Evolutionary conservation across 2,113 vertebrate species (phyloP), one percentile per base, ranked within the genome.

Genomic region (Caloenas nicobarica): DNA sequence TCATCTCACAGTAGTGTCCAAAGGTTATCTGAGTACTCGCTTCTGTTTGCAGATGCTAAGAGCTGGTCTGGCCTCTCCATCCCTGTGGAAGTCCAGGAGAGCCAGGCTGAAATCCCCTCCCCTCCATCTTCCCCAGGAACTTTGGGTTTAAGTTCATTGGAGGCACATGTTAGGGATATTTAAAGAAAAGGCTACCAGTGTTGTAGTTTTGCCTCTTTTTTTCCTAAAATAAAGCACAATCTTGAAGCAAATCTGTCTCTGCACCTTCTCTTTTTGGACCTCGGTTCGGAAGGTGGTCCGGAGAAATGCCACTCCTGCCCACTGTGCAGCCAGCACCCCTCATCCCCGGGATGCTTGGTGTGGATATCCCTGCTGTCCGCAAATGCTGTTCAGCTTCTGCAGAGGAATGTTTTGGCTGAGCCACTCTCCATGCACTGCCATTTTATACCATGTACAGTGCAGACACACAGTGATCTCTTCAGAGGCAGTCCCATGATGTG

Each of bases 391-490:
- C 29, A 58, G 44, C 29, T 65, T 58, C 65, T 46, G 19, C 7
- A 24, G 36, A 26, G 62, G 26, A 18, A 5, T 10, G 11, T 51
- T 53, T 66, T 46, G 22, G 7, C 51, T 12, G 24, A 57, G 48
- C 22, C 44, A 18, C 21, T 46, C 51, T 53, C 51, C 46, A 13
- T 34, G 36, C 21, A 4, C 51, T 40, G 38, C 21, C 22, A 8
- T 40, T 78, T 53, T 53, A 36, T 53, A 38, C 78, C 42, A 25
- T 2, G 1, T 51, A 16, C 1, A 3, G 31, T 36, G 23, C 42
- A 65, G 50, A 29, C 13, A 29, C 21, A 7, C 28, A 46, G 36
- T 2, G 8, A 9, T 51, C 48, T n/a, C 2, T 0, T 29, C 1
- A 3, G 70, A 70, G 64, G 24, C 50, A 51, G 33, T n/a, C 50